Evolutionary conservation across 2,113 vertebrate species (phyloP).

Genomic region (Oryzias curvinotus): DNA sequence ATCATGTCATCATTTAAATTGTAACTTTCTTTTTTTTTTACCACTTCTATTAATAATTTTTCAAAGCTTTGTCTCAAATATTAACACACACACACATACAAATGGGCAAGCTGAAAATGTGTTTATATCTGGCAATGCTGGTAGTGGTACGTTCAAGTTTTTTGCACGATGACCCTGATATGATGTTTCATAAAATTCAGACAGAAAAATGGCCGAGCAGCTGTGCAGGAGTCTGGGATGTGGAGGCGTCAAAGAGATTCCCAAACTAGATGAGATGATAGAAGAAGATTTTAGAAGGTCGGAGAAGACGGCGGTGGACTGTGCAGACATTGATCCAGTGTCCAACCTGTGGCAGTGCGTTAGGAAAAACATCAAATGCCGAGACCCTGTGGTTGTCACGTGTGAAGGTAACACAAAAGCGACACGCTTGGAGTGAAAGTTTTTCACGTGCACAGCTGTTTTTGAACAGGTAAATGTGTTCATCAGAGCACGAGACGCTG

Average conservation of each 20-base stretch:
- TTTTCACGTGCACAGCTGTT: too few species aligned
- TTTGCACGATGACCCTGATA: not conserved
- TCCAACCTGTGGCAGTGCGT: constrained; percentile 60
- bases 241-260: fast-evolving
- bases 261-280: fast-evolving
- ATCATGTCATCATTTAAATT: too few species aligned
- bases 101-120: too few species aligned
- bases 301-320: not conserved
- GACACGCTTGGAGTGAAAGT: not conserved
- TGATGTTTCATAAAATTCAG: not conserved
- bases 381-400: not conserved
- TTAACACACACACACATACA: too few species aligned
- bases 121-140: not conserved
- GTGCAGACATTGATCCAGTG: fast-evolving
- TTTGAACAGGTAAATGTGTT: not conserved
- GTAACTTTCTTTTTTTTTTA: too few species aligned
- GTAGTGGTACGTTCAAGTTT: not conserved
- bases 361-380: fast-evolving
- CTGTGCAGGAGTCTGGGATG: constrained; percentile 41
- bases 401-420: constrained; percentile 48
- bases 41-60: too few species aligned
- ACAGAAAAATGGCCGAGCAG: fast-evolving
- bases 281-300: fast-evolving
- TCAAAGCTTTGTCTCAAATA: too few species aligned
- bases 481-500: constrained; percentile 34